These are phyloP conservation scores for Ornithorhynchus anatinus DNA, from an alignment of 2,113 vertebrate genomes.

Conservation along the genomic window DNA sequence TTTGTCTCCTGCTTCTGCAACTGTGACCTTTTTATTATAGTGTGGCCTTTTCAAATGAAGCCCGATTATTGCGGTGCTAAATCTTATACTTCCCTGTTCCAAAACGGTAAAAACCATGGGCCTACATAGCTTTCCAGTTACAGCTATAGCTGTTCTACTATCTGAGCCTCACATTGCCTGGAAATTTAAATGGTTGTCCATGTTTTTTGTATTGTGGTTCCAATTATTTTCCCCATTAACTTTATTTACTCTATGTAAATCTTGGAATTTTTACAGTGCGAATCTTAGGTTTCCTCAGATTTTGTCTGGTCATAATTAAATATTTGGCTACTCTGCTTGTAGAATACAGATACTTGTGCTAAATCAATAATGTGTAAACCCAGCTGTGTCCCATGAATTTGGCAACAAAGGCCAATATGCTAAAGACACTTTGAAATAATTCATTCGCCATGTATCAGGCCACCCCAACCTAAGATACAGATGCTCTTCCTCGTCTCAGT, in stretches of 20 bases:
- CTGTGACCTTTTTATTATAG: background rate
- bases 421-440: background rate
- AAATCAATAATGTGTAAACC: constrained; percentile 15
- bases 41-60: background rate
- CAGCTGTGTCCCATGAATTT: background rate
- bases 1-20: background rate
- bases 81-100: background rate
- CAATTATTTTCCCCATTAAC: background rate
- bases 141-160: background rate
- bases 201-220: background rate
- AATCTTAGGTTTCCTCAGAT: constrained; percentile 22
- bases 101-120: constrained; percentile 22
- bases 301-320: constrained; percentile 20
- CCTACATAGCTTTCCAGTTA: background rate
- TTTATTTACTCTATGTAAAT: background rate
- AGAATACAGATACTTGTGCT: constrained; percentile 10
- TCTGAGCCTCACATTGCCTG: constrained; percentile 13
- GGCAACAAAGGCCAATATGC: background rate
- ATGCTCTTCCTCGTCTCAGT: background rate
- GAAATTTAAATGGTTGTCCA: constrained; percentile 14
- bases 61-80: constrained; percentile 9
- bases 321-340: constrained; percentile 1
- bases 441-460: constrained; percentile 11
- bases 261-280: constrained; percentile 5
- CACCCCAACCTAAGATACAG: constrained; percentile 13